phyloP scores from a whole-genome alignment of 2,113 vertebrate genomes.

The Pteronura brasiliensis region DNA sequence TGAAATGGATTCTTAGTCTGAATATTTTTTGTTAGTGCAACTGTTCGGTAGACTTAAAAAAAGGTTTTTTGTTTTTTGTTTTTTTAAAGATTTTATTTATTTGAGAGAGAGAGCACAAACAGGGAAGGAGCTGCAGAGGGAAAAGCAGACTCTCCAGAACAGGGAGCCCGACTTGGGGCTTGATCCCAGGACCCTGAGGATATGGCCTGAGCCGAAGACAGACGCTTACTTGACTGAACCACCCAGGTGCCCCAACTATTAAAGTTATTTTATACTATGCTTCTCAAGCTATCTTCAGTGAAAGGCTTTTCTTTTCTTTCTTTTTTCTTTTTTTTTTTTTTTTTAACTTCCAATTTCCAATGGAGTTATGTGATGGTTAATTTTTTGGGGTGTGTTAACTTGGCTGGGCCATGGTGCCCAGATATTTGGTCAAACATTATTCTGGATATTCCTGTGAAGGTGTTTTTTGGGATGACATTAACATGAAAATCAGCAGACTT shows the following conservation, averaged over 20 bases:
- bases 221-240: background rate
- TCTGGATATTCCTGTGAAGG: background rate
- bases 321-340: background rate
- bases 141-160: background rate
- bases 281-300: background rate
- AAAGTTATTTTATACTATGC: background rate
- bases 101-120: background rate
- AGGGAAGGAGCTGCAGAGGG: background rate
- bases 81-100: background rate
- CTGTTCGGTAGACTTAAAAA: background rate
- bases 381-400: background rate
- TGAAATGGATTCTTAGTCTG: background rate
- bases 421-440: slow-evolving; percentile 20
- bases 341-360: background rate
- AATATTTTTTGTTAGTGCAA: background rate
- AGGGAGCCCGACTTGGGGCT: background rate
- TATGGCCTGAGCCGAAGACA: background rate
- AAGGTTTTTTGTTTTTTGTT: no score
- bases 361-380: background rate
- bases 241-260: background rate
- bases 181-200: background rate
- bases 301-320: background rate
- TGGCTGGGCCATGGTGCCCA: background rate
- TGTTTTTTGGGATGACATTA: background rate
- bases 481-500: background rate